Conservation (phyloP, 1,140 invertebrate genomes). For the Holotrichia oblita region DNA sequence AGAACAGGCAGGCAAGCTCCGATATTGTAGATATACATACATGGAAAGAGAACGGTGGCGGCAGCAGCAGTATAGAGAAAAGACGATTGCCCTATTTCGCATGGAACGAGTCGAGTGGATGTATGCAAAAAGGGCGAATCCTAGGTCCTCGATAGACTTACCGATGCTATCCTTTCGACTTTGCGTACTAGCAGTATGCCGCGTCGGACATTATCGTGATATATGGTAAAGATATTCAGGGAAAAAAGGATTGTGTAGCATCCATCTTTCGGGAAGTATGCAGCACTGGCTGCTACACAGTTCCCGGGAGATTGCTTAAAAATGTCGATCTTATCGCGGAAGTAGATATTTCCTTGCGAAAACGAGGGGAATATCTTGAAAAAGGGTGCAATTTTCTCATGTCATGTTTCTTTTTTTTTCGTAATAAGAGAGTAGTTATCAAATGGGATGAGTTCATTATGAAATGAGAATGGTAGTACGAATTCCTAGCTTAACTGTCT, state of each 20-base stretch:
- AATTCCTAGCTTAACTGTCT: too few relatives aligned
- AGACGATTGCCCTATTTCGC: neutral
- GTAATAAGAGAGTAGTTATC: too few relatives aligned
- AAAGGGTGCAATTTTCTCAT: too few relatives aligned
- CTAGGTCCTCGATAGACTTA: neutral
- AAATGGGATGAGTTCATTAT: too few relatives aligned
- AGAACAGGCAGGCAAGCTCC: too few relatives aligned
- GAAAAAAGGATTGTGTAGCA: slow-evolving; percentile 5
- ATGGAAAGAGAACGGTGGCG: too few relatives aligned
- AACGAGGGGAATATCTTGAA: too few relatives aligned
- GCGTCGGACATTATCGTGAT: slow-evolving; percentile 19
- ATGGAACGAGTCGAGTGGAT: neutral
- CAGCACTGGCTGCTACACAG: neutral
- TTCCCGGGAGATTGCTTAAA: neutral
- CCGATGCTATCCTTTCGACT: neutral
- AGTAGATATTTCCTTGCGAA: too few relatives aligned
- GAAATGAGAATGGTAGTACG: too few relatives aligned
- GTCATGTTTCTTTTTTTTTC: too few relatives aligned
- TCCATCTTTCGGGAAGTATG: neutral
- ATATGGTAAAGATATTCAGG: slow-evolving; percentile 4
- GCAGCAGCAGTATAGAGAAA: too few relatives aligned
- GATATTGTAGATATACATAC: too few relatives aligned
- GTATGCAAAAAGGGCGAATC: slow-evolving; percentile 3
- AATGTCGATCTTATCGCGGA: slow-evolving; percentile 8
- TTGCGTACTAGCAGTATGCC: neutral